Evolutionary conservation across 2,113 vertebrate species (phyloP).

Genomic region (Petroica traversi): DNA sequence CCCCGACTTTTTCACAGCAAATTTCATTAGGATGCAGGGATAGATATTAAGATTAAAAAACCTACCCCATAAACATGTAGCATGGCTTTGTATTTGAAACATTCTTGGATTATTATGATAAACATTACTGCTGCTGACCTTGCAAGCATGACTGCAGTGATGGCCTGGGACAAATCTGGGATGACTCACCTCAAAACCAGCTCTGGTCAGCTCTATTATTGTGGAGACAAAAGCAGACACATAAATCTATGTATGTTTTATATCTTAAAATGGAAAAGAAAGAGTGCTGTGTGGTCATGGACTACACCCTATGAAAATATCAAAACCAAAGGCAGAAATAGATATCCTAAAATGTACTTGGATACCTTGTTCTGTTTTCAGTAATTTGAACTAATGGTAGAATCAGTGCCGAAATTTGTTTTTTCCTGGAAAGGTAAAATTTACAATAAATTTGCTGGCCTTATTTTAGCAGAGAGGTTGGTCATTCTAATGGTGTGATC

Average conservation of each 20-base stretch:
- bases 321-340: background rate
- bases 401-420: background rate
- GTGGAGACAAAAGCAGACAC: background rate
- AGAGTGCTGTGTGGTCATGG: background rate
- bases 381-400: background rate
- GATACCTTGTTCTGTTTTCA: background rate
- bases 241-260: background rate
- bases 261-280: background rate
- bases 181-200: background rate
- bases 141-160: background rate
- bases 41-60: background rate
- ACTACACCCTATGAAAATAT: background rate
- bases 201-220: background rate
- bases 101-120: background rate
- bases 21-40: background rate
- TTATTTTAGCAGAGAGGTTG: background rate
- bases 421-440: background rate
- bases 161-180: background rate
- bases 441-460: background rate
- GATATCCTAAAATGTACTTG: background rate
- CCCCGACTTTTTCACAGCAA: background rate
- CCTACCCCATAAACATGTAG: background rate
- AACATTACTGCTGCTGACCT: background rate
- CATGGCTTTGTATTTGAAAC: background rate
- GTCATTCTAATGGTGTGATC: background rate